phyloP scores from a whole-genome alignment of 2,888 invertebrate genomes.

The Ennomos erosarius region DNA sequence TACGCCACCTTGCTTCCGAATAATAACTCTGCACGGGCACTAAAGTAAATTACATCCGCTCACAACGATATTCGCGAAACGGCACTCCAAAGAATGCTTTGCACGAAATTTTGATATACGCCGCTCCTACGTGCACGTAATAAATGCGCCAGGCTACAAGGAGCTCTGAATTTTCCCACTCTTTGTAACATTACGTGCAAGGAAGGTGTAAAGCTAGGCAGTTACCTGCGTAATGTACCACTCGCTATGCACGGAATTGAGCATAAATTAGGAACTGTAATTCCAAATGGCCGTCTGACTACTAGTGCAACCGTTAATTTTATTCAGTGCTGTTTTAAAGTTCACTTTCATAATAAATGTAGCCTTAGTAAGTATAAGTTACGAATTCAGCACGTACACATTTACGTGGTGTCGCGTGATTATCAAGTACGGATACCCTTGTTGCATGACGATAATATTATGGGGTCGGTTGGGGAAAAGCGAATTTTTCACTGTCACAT shows the following conservation, averaged over 20 bases:
- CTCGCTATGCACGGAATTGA: slow-evolving; percentile 24
- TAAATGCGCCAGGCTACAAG: slow-evolving; percentile 39
- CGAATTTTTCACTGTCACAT: slow-evolving; percentile 27
- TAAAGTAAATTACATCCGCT: slow-evolving; percentile 51
- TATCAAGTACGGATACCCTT: slow-evolving; percentile 13
- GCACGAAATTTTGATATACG: slow-evolving; percentile 52
- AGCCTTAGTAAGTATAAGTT: background rate
- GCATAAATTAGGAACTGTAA: slow-evolving; percentile 42
- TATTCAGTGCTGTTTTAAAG: slow-evolving; percentile 40
- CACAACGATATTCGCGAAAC: slow-evolving; percentile 44
- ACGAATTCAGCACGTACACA: background rate
- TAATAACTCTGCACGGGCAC: slow-evolving; percentile 35
- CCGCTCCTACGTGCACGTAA: slow-evolving; percentile 37
- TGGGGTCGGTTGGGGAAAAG: slow-evolving; percentile 21
- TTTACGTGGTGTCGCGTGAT: slow-evolving; percentile 33
- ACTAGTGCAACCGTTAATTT: slow-evolving; percentile 42
- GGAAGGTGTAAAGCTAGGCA: slow-evolving; percentile 32
- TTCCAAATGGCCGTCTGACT: slow-evolving; percentile 38
- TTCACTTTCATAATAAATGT: slow-evolving; percentile 19
- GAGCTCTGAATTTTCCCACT: slow-evolving; percentile 39
- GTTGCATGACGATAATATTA: slow-evolving; percentile 32
- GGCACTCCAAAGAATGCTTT: slow-evolving; percentile 47
- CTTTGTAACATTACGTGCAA: slow-evolving; percentile 36
- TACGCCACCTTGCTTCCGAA: slow-evolving; percentile 31
- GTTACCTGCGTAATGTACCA: slow-evolving; percentile 25